Percentiles rank a stretch among this genome's conserved stretches.
Conservation (phyloP, 2,113 vertebrate genomes). For the Hippocampus guttulatus region DNA sequence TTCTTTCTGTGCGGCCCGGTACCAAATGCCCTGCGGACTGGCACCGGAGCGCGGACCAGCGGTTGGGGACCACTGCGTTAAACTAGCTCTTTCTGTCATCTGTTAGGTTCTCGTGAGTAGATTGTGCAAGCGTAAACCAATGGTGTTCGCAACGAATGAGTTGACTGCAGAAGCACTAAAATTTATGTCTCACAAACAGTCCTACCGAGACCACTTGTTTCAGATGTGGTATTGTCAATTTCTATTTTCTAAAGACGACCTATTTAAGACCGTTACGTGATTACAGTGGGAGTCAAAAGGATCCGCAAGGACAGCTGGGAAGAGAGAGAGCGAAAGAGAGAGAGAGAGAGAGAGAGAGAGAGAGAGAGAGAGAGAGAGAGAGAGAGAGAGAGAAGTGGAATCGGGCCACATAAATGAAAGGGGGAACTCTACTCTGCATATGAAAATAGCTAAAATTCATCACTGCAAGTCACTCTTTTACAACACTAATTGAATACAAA, state of each 20-base stretch:
- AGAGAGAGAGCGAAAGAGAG: constrained; percentile 9
- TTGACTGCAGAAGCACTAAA: no score
- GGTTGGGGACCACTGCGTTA: no score
- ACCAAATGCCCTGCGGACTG: no score
- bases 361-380: constrained; percentile 22
- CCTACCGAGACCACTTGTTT: constrained; percentile 9
- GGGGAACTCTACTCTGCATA: constrained; percentile 3
- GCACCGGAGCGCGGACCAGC: no score
- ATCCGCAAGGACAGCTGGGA: constrained; percentile 46
- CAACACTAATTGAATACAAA: constrained; percentile 13
- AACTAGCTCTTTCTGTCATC: no score
- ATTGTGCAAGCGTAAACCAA: no score
- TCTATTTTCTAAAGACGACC: constrained; percentile 17
- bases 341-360: constrained; percentile 17
- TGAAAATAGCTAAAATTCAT: constrained; percentile 43
- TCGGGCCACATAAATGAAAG: constrained; percentile 6
- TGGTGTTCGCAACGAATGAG: no score
- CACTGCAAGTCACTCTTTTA: neutral
- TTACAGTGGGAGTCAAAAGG: constrained; percentile 59
- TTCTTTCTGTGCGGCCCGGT: no score
- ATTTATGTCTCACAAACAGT: no score
- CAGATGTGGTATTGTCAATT: constrained; percentile 25
- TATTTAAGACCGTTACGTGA: constrained; percentile 64
- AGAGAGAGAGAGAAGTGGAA: constrained; percentile 21
- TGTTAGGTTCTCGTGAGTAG: no score